These are phyloP conservation scores for Litocranius walleri DNA, from an alignment of 2,113 vertebrate genomes.

Conservation along the genomic window DNA sequence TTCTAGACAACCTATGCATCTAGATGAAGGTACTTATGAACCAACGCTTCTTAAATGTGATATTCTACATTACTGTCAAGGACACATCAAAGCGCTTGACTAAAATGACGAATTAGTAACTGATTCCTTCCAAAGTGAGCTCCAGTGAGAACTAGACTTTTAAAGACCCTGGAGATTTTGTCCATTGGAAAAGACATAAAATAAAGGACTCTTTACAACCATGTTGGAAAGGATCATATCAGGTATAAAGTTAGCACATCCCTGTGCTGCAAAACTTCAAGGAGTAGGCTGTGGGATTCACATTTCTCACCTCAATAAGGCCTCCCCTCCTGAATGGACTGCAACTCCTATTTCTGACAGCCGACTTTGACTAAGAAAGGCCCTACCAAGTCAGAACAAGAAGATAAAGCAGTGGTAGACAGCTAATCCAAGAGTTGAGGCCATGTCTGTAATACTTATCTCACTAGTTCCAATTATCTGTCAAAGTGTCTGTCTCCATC, in stretches of 20 bases:
- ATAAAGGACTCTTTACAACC: not conserved
- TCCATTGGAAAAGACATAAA: not conserved
- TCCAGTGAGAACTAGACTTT: not conserved
- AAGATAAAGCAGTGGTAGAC: not conserved
- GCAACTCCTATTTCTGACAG: not conserved
- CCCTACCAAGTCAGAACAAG: not conserved
- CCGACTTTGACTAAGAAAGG: not conserved
- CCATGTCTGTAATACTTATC: not conserved
- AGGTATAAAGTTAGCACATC: not conserved
- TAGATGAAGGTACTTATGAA: not conserved
- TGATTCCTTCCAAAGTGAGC: not conserved
- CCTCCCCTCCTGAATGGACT: not conserved
- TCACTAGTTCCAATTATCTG: not conserved
- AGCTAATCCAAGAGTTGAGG: not conserved
- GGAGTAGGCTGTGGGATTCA: not conserved
- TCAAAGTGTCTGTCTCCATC: not conserved
- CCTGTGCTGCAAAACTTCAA: not conserved
- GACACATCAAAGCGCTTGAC: not conserved
- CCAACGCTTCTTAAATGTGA: not conserved
- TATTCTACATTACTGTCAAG: not conserved
- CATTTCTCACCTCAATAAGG: not conserved
- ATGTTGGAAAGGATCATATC: not conserved
- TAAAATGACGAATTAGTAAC: not conserved
- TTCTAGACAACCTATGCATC: not conserved
- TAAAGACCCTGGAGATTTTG: not conserved